phyloP scores from a whole-genome alignment of 2,797 vertebrate species.

The Thripadectes ignobilis region DNA sequence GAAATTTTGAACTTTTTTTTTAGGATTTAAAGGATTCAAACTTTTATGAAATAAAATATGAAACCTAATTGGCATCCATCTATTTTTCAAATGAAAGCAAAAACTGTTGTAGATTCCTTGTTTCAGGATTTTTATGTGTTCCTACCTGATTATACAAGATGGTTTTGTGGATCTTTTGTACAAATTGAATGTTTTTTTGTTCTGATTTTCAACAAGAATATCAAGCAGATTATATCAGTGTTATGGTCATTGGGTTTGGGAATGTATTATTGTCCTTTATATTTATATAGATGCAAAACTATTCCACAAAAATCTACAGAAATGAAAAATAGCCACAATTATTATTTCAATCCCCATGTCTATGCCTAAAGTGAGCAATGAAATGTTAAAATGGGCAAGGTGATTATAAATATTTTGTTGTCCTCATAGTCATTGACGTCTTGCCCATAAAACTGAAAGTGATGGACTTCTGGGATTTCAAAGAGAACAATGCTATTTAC shows the following conservation, averaged over 20 bases:
- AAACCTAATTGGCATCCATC: fast-evolving
- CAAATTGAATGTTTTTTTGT: not conserved
- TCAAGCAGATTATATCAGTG: not conserved
- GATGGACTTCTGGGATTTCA: not conserved
- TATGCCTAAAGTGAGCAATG: not conserved
- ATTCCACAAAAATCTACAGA: not conserved
- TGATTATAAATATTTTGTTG: not conserved
- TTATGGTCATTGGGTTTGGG: not conserved
- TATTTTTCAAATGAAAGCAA: not conserved
- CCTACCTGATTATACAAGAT: not conserved
- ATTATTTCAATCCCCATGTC: not conserved
- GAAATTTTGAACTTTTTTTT: not conserved
- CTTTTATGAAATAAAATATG: not conserved
- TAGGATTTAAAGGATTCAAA: not conserved
- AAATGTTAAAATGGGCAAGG: not conserved
- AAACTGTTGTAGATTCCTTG: not conserved
- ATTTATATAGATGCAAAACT: not conserved
- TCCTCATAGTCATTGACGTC: not conserved
- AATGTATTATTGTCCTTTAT: not conserved
- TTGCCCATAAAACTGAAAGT: not conserved
- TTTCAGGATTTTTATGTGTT: not conserved
- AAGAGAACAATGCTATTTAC: not conserved
- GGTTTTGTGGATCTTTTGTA: not conserved
- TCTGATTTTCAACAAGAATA: not conserved
- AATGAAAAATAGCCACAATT: not conserved